Base-by-base conservation (phyloP, 37 sponge, comb jelly and placozoan genomes). In the Beroe forskalii region DNA sequence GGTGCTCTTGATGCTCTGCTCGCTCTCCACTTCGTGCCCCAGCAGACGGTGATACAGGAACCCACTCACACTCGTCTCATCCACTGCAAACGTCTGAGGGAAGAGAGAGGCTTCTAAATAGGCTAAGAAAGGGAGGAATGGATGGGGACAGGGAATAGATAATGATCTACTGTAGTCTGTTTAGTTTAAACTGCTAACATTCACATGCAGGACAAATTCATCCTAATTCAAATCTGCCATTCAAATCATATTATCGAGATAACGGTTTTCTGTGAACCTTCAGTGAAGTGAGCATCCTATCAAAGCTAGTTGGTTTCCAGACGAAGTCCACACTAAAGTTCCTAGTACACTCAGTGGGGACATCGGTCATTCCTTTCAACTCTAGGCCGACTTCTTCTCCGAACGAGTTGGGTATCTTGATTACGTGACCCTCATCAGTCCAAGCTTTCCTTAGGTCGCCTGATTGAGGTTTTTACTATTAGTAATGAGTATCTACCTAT, bases 241-340 rank as follows among this genome's bases (percentile, higher is more conserved):
- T n/a, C n/a, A n/a, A n/a, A n/a, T n/a, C n/a, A n/a, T n/a, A n/a
- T n/a, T n/a, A n/a, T n/a, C n/a, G n/a, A n/a, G n/a, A n/a, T n/a
- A n/a, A n/a, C n/a, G n/a, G n/a, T n/a, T n/a, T n/a, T n/a, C n/a
- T n/a, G n/a, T n/a, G n/a, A n/a, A 63, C 75, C 75, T 72, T 72
- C 38, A 72, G 75, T 35, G 75, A 72, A 38, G 75, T 36, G 8
- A 72, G 75, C 75, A 72, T 72, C 62, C 92, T 3, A 48, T 97
- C 98, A 92, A 97, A 97, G 0, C 95, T 95, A 22, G 98, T 97
- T 1, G 94, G 93, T 93, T 97, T 97, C 98, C 98, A 97, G 37
- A 97, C 96, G 92, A 96, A 97, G 90, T 97, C 95, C 41, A 96
- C 98, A 38, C 91, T 60, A 90, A 96, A 97, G 91, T 92, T 91